Base-by-base conservation (phyloP, 1,140 invertebrate species). In the Himalopsyche phryganea region DNA sequence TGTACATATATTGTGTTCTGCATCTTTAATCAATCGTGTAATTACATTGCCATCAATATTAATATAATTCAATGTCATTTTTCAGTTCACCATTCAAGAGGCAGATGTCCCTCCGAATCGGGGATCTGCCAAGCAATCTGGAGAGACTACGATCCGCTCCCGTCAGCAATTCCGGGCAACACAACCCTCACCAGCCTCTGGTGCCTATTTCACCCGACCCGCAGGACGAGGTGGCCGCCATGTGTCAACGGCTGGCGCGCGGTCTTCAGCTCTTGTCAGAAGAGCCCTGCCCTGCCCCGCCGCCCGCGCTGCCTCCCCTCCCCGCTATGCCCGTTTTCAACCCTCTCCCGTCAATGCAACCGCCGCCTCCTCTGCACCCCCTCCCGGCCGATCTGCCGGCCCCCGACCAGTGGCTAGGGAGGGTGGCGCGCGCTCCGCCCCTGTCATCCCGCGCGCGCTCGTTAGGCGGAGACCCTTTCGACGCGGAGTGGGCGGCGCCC, bases 81-180 rank as follows among this genome's bases (percentile, higher is more conserved):
- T 73, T 2, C 65, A 78, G 76, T 56, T 97, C 94, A 20, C 95
- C 95, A 6, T 98, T 98, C 76, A 98, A 98, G 78, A 80, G 95
- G 17, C 93, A 98, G 72, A 87, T 96, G 76, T 98, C 94, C 58
- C 81, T 98, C 58, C 85, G 94, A 42, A 84, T 97, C 60, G 92
- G 88, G 69, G 94, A 97, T 78, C 82, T 98, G 70, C 94, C 95
- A 47, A 96, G 94, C 66, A 97, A 92, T 69, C 76, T 95, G 60
- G 92, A 96, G 74, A 84, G 94, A 69, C 74, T 85, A 79, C 78
- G 86, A 78, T 61, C 68, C 1, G 79, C 78, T 78, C 80, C 1
- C 77, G 74, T 46, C 73, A 73, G 73, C 66, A 69, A 74, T 42
- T 71, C 68, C 14, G 74, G 41, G 4, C 5, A 23, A 19, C 28